These are phyloP conservation scores for Lynx canadensis DNA, from an alignment of 2,113 vertebrate genomes.

Conservation along the genomic window DNA sequence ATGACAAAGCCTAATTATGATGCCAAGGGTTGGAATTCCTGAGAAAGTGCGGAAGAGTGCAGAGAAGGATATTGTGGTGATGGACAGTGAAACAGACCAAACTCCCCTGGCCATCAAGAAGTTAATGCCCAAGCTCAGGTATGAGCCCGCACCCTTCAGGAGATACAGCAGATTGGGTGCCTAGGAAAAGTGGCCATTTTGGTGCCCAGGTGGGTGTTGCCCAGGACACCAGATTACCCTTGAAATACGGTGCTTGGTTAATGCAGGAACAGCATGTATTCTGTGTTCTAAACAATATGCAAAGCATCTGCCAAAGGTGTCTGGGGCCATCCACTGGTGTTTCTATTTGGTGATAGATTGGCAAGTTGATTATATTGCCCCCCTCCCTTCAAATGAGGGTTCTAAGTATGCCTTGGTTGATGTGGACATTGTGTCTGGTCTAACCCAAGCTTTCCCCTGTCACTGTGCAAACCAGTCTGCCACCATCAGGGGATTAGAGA, in stretches of 20 bases:
- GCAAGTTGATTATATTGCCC: not conserved
- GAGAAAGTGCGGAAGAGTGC: not conserved
- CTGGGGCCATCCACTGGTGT: not conserved
- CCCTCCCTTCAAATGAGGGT: not conserved
- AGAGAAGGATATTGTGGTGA: not conserved
- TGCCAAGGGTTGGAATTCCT: not conserved
- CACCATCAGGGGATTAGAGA: not conserved
- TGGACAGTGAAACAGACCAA: not conserved
- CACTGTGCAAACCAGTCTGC: not conserved
- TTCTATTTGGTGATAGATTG: not conserved
- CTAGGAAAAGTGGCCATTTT: rapidly evolving
- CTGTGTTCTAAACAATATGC: not conserved
- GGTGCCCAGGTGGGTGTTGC: rapidly evolving
- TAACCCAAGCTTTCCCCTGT: not conserved
- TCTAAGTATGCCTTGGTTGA: not conserved
- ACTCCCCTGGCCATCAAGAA: not conserved
- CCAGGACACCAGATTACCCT: not conserved
- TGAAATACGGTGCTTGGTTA: not conserved
- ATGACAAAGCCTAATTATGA: not conserved
- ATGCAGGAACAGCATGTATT: not conserved
- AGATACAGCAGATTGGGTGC: not conserved
- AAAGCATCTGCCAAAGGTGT: not conserved
- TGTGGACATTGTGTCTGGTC: not conserved
- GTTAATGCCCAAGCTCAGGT: too few relatives aligned
- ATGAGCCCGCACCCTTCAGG: not conserved